Evolutionary conservation across 2,888 invertebrate species (phyloP).

Genomic region (Ochropleura plecta): DNA sequence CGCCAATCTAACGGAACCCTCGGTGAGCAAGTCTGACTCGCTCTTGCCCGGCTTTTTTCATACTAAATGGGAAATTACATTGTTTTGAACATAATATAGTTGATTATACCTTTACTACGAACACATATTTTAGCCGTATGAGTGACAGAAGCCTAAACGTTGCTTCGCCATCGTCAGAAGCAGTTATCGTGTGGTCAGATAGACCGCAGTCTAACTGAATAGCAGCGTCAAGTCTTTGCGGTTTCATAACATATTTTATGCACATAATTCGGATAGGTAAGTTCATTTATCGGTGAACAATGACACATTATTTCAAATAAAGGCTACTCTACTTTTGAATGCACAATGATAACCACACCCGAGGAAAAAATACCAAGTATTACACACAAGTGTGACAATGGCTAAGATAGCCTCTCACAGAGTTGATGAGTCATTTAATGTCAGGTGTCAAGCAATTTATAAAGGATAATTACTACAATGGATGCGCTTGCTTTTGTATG

Average conservation of each 20-base stretch:
- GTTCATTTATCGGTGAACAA: neutral
- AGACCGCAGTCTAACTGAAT: neutral
- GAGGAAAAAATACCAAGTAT: conserved; percentile 2
- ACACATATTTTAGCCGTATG: neutral
- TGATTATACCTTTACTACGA: neutral
- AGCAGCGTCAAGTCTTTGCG: neutral
- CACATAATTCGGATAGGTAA: neutral
- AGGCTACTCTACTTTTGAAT: neutral
- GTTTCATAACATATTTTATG: neutral
- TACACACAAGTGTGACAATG: conserved; percentile 20
- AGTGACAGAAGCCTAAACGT: neutral
- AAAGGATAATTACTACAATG: conserved; percentile 11
- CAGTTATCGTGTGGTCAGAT: neutral
- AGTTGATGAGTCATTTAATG: conserved; percentile 41
- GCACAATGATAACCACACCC: neutral
- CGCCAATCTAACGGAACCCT: too few species aligned
- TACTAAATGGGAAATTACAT: too few species aligned
- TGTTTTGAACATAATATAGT: too few species aligned
- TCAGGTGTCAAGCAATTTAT: conserved; percentile 46
- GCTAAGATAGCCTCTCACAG: conserved; percentile 34
- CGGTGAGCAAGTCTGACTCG: too few species aligned
- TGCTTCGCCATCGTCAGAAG: neutral
- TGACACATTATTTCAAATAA: neutral
- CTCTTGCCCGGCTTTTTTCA: too few species aligned
- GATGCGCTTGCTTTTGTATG: neutral